phyloP scores from a whole-genome alignment of 2,113 vertebrate genomes.

The Phalacrocorax aristotelis region DNA sequence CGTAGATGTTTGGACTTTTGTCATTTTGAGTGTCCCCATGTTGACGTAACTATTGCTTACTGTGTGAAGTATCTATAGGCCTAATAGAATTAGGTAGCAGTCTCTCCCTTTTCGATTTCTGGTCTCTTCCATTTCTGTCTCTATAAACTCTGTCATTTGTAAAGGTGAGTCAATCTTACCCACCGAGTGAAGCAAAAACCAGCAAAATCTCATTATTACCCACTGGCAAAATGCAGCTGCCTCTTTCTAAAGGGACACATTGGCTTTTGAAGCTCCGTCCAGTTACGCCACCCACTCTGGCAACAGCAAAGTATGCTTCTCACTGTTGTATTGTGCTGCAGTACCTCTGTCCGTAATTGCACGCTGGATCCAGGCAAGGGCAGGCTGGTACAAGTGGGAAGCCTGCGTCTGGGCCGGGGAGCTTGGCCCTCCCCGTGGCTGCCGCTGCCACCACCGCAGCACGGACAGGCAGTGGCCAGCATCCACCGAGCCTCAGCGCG shows the following conservation, averaged over 20 bases:
- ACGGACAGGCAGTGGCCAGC: not conserved
- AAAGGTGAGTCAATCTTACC: not conserved
- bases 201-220: not conserved
- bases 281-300: not conserved
- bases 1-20: not conserved
- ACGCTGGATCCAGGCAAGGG: not conserved
- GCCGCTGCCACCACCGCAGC: not conserved
- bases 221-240: not conserved
- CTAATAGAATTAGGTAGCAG: not conserved
- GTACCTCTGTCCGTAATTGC: not conserved
- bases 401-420: not conserved
- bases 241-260: not conserved
- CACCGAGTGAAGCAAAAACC: not conserved
- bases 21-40: not conserved
- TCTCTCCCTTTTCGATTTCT: not conserved
- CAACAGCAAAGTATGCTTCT: not conserved
- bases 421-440: not conserved
- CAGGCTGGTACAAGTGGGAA: not conserved
- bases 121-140: not conserved
- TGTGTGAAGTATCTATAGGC: not conserved
- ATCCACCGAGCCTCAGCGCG: accelerated
- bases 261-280: not conserved
- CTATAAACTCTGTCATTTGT: not conserved
- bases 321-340: not conserved
- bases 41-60: not conserved